A percentile compares a stretch with the other conserved stretches of the same genome.
Conservation (phyloP, 1,140 invertebrate genomes). For the Magallana angulata region DNA sequence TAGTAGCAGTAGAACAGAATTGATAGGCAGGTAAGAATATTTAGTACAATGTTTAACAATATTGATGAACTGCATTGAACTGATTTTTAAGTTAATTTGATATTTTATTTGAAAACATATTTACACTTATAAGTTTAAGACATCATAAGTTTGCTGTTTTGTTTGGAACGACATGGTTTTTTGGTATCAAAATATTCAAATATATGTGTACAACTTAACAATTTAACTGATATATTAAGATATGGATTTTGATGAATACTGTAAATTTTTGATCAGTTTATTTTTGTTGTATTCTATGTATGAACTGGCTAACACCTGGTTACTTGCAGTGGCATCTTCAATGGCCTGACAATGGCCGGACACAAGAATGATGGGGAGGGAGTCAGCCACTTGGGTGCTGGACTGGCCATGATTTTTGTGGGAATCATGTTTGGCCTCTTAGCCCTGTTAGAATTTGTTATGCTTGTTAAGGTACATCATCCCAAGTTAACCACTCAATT, state of each 20-base stretch:
- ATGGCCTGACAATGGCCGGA: conserved; percentile 65
- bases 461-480: conserved; percentile 72
- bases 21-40: not conserved
- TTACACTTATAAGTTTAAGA: too few species aligned
- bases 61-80: not conserved
- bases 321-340: conserved; percentile 74
- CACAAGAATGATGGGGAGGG: conserved; percentile 50
- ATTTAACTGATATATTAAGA: too few species aligned
- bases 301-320: not conserved
- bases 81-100: too few species aligned
- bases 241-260: too few species aligned
- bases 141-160: too few species aligned
- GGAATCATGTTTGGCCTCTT: conserved; percentile 74
- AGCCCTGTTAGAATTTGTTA: conserved; percentile 68
- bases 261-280: too few species aligned
- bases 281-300: too few species aligned
- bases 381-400: conserved; percentile 62
- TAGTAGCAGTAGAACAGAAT: not conserved
- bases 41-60: not conserved
- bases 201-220: too few species aligned
- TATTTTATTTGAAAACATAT: too few species aligned
- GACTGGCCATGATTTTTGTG: conserved; percentile 76
- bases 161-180: too few species aligned
- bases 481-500: not conserved
- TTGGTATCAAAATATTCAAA: too few species aligned